Conservation (phyloP, 2,797 vertebrate genomes). For the Malurus splendens region DNA sequence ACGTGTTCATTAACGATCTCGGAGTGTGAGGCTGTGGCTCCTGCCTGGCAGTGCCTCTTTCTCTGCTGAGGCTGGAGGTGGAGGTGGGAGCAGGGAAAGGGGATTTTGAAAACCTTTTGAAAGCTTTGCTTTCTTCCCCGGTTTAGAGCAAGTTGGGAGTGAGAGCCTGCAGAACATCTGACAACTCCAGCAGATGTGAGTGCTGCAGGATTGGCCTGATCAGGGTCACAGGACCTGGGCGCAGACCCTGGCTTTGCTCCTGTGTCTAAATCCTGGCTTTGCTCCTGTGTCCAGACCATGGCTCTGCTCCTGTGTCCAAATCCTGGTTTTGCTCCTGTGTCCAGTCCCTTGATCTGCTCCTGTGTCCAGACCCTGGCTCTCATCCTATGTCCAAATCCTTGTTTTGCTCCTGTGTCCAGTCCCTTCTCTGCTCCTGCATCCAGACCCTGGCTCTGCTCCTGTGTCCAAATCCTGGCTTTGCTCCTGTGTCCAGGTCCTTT, state of each 20-base stretch:
- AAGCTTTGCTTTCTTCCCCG: neutral
- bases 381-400: too few species aligned
- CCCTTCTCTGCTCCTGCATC: too few species aligned
- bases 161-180: neutral
- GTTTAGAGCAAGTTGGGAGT: neutral
- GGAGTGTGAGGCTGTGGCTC: slow-evolving; percentile 35
- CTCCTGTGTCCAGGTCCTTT: too few species aligned
- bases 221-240: neutral
- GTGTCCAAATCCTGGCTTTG: too few species aligned
- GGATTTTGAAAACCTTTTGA: neutral
- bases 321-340: too few species aligned
- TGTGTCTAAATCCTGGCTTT: too few species aligned
- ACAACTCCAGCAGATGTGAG: neutral
- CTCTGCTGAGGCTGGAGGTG: neutral
- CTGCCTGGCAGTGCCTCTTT: neutral
- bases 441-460: too few species aligned
- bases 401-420: too few species aligned
- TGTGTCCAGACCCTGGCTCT: neutral
- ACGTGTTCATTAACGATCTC: slow-evolving; percentile 70
- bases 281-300: neutral
- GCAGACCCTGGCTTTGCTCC: neutral
- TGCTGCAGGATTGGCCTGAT: neutral
- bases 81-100: neutral
- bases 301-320: neutral
- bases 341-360: too few species aligned